Evolutionary conservation across 2,797 vertebrate species (phyloP).

Genomic region (Numenius phaeopus): DNA sequence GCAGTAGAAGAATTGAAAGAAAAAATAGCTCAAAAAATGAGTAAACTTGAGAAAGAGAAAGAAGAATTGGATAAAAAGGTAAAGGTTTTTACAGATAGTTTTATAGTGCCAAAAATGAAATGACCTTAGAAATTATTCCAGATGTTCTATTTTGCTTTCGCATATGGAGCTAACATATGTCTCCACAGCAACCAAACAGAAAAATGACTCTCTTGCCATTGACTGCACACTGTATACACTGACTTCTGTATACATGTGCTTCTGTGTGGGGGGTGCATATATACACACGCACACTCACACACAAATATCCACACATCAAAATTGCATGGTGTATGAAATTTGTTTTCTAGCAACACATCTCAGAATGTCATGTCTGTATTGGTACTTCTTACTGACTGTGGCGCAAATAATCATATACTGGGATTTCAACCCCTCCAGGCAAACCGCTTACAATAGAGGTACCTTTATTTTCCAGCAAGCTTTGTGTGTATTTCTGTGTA

Average conservation of each 20-base stretch:
- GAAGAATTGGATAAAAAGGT: conserved; percentile 36
- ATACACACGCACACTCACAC: too few relatives aligned
- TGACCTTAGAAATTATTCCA: not conserved
- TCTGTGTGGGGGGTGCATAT: not conserved
- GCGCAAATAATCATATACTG: not conserved
- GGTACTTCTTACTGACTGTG: not conserved
- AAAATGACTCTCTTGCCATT: not conserved
- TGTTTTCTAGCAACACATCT: not conserved
- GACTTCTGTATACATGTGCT: too few relatives aligned
- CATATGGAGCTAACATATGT: not conserved
- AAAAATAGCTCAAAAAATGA: conserved; percentile 58
- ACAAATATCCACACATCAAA: not conserved
- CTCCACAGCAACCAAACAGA: not conserved
- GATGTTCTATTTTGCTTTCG: not conserved
- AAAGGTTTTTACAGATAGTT: not conserved
- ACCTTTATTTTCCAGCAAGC: not conserved
- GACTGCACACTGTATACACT: not conserved
- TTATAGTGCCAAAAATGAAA: not conserved
- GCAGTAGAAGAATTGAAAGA: conserved; percentile 33
- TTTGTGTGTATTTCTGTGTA: not conserved
- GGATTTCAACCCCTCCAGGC: not conserved
- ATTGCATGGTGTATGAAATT: not conserved
- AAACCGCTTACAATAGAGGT: not conserved
- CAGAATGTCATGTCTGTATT: not conserved
- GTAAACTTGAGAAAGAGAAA: conserved; percentile 47